phyloP scores from a whole-genome alignment of 2,888 invertebrate species.

The Drosophila histrio region DNA sequence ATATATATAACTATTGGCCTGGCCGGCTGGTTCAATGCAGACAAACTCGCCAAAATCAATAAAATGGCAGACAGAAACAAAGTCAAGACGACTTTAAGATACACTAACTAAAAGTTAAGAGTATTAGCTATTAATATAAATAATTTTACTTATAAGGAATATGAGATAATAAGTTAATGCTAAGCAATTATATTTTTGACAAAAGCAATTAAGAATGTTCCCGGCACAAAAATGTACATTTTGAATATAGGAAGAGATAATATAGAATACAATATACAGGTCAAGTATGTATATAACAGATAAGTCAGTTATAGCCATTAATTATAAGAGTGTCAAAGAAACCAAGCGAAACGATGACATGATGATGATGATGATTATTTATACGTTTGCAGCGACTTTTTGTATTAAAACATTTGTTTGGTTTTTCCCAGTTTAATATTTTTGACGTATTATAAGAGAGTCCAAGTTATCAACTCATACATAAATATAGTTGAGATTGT shows the following conservation, averaged over 20 bases:
- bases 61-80: not conserved
- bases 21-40: slow-evolving; percentile 46
- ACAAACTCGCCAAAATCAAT: slow-evolving; percentile 45
- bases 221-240: too few relatives aligned
- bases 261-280: not conserved
- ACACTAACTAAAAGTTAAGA: not conserved
- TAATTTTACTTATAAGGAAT: too few relatives aligned
- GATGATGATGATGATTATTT: slow-evolving; percentile 13
- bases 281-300: not conserved
- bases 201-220: too few relatives aligned
- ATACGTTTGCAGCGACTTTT: slow-evolving; percentile 40
- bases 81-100: not conserved
- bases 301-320: not conserved
- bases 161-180: too few relatives aligned
- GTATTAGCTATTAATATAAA: too few relatives aligned
- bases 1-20: not conserved
- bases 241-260: not conserved
- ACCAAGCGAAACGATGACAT: slow-evolving; percentile 37
- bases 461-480: not conserved
- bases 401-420: slow-evolving; percentile 52
- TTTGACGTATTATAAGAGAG: not conserved
- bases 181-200: too few relatives aligned
- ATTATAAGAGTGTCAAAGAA: slow-evolving; percentile 28
- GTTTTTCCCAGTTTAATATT: slow-evolving; percentile 50
- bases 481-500: not conserved